Base-by-base conservation (phyloP, 2,888 invertebrate species). In the Noctuana brunneofusca region DNA sequence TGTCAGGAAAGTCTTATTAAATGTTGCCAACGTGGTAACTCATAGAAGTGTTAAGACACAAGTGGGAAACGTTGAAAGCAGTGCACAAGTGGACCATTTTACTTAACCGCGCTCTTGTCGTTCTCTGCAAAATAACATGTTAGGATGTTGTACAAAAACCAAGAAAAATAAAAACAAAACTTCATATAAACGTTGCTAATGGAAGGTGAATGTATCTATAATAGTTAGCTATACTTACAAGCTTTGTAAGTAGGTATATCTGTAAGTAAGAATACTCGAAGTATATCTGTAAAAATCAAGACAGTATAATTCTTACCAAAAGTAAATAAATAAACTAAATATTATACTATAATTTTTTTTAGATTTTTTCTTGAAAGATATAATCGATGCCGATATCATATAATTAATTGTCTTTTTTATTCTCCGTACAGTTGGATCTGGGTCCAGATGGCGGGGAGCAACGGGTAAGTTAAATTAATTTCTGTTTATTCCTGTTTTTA, bases 51-150 rank as follows among this genome's bases (percentile, higher is more conserved):
- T 20, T 49, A n/a, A 20, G 43, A 50, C 14, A 50, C 9, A 30
- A 50, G 50, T 50, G 50, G 50, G 8, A 50, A 50, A 50, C 50
- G 50, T 14, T 50, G 55, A 56, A 56, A 43, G 43, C 55, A 56
- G 43, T 56, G 55, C 22, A 55, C 18, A 30, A 56, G 56, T 46
- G 30, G 56, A 56, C 56, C 30, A 56, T 56, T 56, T 56, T 46
- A 56, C 56, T 56, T 56, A 56, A 30, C 18, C 56, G 18, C 56
- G 18, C 57, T 57, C 46, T 12, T 56, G 27, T 30, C 30, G 18
- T 16, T 54, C 12, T 24, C 18, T 18, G 11, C 43, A 43, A 43
- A 43, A 43, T 43, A 12, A 43, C 43, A 20, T 12, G 18, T 43
- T 43, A 18, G 43, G 16, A 43, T 18, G 8, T 2, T 18, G 18